Conservation (phyloP, 2,113 vertebrate species). For the Labeo catla region DNA sequence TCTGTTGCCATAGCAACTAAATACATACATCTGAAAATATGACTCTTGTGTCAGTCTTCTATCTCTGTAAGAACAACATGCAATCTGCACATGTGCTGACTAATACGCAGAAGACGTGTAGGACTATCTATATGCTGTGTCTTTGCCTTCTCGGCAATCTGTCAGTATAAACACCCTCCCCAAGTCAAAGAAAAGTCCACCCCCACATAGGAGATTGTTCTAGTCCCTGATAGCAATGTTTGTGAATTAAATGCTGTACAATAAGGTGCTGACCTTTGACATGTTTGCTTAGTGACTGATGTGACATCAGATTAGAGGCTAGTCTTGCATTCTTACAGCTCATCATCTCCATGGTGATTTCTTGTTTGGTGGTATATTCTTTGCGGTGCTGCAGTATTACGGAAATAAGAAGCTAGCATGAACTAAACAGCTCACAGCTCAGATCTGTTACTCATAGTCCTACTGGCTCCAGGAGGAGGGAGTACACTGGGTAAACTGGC, state of each 20-base stretch:
- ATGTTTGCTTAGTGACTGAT: conserved; percentile 10
- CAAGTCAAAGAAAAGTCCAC: not conserved
- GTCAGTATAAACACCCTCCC: conserved; percentile 46
- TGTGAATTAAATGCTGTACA: not conserved
- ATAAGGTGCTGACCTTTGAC: not conserved
- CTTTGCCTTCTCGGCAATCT: conserved; percentile 44
- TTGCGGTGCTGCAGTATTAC: not conserved
- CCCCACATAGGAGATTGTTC: not conserved
- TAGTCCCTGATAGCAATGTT: not conserved
- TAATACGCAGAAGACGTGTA: not conserved
- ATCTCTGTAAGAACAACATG: not conserved
- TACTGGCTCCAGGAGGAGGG: not conserved
- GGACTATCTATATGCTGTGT: not conserved
- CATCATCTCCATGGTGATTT: conserved; percentile 30
- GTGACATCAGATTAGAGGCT: not conserved
- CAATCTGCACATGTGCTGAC: conserved; percentile 37
- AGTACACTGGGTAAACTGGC: conserved; percentile 16
- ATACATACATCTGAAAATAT: not conserved
- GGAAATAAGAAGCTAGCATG: not conserved
- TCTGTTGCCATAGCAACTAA: conserved; percentile 60
- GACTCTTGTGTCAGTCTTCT: not conserved
- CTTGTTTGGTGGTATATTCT: conserved; percentile 2
- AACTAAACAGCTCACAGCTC: not conserved
- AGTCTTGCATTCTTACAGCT: not conserved
- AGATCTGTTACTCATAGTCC: not conserved